Conservation (phyloP, 2,113 vertebrate species). For the Cheirogaleus medius region DNA sequence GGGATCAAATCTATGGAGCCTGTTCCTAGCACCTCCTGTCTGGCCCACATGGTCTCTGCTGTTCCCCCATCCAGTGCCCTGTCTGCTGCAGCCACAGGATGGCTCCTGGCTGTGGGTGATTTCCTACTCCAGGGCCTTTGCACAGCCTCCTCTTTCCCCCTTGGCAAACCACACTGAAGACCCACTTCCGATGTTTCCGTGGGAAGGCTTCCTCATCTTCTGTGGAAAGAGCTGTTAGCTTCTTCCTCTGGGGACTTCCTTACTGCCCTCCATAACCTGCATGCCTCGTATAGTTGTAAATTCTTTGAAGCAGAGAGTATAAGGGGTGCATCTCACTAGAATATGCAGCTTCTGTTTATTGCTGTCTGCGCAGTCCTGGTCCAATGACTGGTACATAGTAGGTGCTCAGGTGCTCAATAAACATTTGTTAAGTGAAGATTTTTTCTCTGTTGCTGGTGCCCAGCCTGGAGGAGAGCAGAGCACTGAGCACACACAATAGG, state of each 20-base stretch:
- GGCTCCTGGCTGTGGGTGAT: too few species aligned
- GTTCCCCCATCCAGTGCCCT: accelerated
- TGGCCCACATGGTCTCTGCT: neutral
- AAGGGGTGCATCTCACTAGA: neutral
- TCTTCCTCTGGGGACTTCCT: neutral
- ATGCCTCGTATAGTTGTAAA: neutral
- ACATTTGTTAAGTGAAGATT: neutral
- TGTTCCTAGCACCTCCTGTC: neutral
- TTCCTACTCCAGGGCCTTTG: neutral
- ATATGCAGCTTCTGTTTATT: neutral
- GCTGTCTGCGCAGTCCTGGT: neutral
- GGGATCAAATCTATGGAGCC: neutral
- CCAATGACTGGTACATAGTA: accelerated
- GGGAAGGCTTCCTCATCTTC: neutral
- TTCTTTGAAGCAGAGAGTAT: neutral
- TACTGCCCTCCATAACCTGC: neutral
- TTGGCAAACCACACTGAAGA: neutral
- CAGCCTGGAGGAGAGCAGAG: neutral
- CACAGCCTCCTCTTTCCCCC: too few species aligned
- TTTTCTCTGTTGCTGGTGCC: neutral
- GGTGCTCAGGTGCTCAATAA: neutral
- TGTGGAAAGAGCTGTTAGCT: neutral
- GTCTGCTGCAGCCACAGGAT: neutral
- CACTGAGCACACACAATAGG: neutral
- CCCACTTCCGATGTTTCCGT: neutral